Conservation (phyloP, 2,888 invertebrate genomes). For the Rhamnusium bicolor region DNA sequence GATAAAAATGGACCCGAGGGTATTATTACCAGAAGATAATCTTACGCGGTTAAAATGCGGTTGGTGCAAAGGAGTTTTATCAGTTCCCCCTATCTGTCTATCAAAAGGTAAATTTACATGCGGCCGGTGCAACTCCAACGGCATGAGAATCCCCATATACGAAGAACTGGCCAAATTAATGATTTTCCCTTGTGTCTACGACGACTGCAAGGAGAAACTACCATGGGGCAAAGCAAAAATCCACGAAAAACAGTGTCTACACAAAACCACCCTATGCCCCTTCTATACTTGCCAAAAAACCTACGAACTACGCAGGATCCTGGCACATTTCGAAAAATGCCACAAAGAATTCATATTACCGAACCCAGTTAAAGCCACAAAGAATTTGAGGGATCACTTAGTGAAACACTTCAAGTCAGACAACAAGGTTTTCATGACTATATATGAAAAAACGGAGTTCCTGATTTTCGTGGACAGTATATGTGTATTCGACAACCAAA, state of each 20-base stretch:
- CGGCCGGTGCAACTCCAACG: conserved; percentile 25
- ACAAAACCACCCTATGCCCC: conserved; percentile 30
- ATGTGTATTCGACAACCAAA: not conserved
- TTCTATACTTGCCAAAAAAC: conserved; percentile 11
- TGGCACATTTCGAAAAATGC: conserved; percentile 13
- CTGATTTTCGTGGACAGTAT: not conserved
- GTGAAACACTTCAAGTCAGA: not conserved
- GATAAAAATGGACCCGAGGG: not conserved
- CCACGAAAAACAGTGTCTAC: conserved; percentile 30
- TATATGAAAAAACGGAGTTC: not conserved
- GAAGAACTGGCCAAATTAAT: conserved; percentile 38
- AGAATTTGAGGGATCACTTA: not conserved
- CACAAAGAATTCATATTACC: conserved; percentile 4
- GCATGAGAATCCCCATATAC: conserved; percentile 27
- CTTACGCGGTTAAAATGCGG: not conserved
- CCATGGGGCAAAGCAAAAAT: not conserved
- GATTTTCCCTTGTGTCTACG: conserved; percentile 30
- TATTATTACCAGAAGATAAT: not conserved
- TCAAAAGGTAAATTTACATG: conserved; percentile 20
- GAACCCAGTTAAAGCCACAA: not conserved
- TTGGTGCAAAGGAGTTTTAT: conserved; percentile 22
- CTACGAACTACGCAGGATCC: conserved; percentile 7
- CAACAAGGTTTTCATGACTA: not conserved
- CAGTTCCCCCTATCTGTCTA: conserved; percentile 30
- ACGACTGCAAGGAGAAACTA: conserved; percentile 19